Percentiles rank a stretch among this genome's conserved stretches.
Evolutionary conservation across 2,113 vertebrate species (phyloP).

Genomic region (Cnemophilus loriae): DNA sequence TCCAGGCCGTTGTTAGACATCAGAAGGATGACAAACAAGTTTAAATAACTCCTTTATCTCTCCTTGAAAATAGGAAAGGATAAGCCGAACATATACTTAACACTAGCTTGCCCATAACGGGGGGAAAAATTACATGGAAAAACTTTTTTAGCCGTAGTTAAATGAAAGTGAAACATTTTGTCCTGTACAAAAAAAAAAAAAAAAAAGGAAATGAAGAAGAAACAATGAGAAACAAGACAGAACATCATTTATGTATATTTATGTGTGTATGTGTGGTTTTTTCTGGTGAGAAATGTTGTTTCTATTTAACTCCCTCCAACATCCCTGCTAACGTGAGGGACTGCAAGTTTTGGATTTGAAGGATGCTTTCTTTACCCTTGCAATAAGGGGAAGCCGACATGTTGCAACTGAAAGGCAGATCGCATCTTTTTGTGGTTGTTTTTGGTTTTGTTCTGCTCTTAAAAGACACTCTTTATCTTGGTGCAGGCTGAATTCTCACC

Average conservation of each 20-base stretch:
- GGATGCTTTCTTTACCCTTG: background rate
- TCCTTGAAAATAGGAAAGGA: background rate
- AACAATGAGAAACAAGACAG: background rate
- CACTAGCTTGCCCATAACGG: rapidly evolving
- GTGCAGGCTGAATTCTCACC: background rate
- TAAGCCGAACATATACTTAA: background rate
- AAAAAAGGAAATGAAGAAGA: background rate
- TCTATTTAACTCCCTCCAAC: background rate
- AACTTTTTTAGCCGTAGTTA: background rate
- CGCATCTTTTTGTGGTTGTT: background rate
- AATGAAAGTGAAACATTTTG: background rate
- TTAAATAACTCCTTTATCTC: background rate
- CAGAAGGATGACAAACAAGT: background rate
- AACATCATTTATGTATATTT: background rate
- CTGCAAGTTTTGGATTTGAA: background rate
- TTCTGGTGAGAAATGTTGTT: background rate
- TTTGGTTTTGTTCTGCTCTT: background rate
- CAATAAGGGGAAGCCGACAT: background rate
- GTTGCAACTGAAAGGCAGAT: background rate
- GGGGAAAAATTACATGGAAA: background rate
- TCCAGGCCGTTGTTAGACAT: background rate
- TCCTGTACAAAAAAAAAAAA: too few relatives aligned
- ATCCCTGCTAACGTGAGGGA: background rate
- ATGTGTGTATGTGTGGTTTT: rapidly evolving
- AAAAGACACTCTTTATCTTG: rapidly evolving